A percentile compares a stretch with the other conserved stretches of the same genome.
Evolutionary conservation across 2,113 vertebrate species (phyloP).

Genomic region (Castor canadensis): DNA sequence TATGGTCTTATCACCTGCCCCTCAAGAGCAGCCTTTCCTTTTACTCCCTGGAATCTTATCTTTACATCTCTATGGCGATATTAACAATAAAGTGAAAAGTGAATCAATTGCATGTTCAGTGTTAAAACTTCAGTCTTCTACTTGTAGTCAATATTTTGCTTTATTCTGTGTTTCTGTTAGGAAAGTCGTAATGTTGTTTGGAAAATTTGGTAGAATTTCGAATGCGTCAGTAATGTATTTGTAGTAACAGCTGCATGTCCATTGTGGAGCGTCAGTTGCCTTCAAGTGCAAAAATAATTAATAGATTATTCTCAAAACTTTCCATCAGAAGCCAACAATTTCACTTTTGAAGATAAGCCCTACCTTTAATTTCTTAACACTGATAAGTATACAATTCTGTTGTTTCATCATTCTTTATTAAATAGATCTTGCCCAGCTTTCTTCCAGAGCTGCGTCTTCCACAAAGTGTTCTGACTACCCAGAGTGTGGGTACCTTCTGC

Average conservation of each 20-base stretch:
- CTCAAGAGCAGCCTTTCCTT: not conserved
- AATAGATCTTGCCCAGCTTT: not conserved
- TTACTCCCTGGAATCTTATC: not conserved
- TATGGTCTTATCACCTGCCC: not conserved
- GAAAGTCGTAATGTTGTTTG: not conserved
- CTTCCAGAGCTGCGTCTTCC: not conserved
- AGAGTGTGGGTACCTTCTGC: no score
- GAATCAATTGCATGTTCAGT: not conserved
- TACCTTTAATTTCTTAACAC: not conserved
- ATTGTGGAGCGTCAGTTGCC: not conserved
- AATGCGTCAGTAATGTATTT: not conserved
- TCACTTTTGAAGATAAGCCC: not conserved
- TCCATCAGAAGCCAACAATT: not conserved
- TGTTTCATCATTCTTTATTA: not conserved
- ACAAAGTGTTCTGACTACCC: not conserved
- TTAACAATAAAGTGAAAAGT: conserved; percentile 22
- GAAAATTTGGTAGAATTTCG: not conserved
- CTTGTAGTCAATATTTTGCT: not conserved
- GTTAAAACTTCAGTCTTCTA: not conserved
- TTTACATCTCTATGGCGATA: not conserved
- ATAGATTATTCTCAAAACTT: not conserved
- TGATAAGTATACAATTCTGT: not conserved
- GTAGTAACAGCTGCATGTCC: not conserved
- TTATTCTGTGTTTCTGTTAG: not conserved
- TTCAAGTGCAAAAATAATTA: not conserved